Evolutionary conservation across 2,888 invertebrate species (phyloP), one percentile per base, ranked within the genome.

Genomic region (Nomada fucata): DNA sequence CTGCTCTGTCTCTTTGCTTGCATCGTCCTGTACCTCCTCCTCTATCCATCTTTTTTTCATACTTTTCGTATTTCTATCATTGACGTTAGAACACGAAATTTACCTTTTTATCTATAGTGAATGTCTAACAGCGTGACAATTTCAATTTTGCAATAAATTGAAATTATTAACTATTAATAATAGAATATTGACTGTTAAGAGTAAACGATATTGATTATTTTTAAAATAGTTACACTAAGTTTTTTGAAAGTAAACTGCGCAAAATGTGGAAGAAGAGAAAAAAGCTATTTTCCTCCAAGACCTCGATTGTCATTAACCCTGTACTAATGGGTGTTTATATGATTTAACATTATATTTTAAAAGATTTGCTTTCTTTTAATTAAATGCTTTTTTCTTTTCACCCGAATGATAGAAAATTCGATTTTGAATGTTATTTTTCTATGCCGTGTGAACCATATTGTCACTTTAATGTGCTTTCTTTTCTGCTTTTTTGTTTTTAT

Each of bases 371-470:
- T 47, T 47, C 47, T 47, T 13, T 53, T 67, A 76, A 76, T 64
- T 67, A 68, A 15, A 74, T 13, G 55, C 74, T 57, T 79, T 75
- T 75, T 61, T 71, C 61, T 70, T 79, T 53, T 75, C 70, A 18
- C 10, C 36, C 59, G 50, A 64, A 65, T 57, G 18, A 63, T 47
- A 61, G 23, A 36, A 83, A 52, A 68, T 70, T 83, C 53, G 59
- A 69, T 55, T 53, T 53, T 80, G 70, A 63, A 84, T 80, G 77
- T 55, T 69, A 23, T 18, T 85, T 77, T 84, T 83, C 82, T 80
- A 78, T 83, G 71, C 86, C 83, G 86, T 83, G 88, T 86, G 87
- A 81, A 88, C 88, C 85, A 89, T 91, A 91, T 90, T 91, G 90
- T 91, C 90, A 88, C 88, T 15, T 77, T 88, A 85, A 86, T 88